phyloP scores from a whole-genome alignment of 2,113 vertebrate genomes.

The Rhizomys pruinosus region DNA sequence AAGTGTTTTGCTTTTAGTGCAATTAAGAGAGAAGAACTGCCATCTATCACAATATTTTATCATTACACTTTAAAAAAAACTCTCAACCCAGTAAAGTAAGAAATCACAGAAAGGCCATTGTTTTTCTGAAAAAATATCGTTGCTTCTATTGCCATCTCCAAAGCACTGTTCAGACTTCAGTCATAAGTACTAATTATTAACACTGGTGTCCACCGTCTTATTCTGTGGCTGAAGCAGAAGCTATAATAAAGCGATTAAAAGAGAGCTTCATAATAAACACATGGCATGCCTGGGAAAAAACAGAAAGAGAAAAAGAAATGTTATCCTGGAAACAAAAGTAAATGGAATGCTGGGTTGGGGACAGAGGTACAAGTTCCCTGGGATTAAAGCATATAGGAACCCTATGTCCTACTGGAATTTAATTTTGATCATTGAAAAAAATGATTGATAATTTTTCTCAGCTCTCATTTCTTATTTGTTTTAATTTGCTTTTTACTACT shows the following conservation, averaged over 20 bases:
- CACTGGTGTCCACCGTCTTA: conserved; percentile 30
- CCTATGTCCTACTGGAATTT: conserved; percentile 18
- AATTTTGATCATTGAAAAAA: conserved; percentile 39
- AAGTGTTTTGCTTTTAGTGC: conserved; percentile 80
- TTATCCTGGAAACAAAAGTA: neutral
- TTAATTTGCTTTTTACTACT: conserved; percentile 75
- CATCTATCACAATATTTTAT: conserved; percentile 87
- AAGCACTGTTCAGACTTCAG: conserved; percentile 59
- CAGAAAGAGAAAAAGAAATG: conserved; percentile 12
- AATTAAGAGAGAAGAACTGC: conserved; percentile 81
- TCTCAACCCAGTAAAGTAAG: conserved; percentile 61
- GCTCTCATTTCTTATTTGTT: conserved; percentile 75
- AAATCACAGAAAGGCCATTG: conserved; percentile 68
- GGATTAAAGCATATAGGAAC: neutral
- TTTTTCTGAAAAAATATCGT: conserved; percentile 71
- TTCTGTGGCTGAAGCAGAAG: conserved; percentile 34
- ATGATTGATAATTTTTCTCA: conserved; percentile 39
- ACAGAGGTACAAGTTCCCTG: neutral
- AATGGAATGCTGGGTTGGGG: conserved; percentile 10
- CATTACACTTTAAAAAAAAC: conserved; percentile 73
- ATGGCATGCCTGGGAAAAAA: conserved; percentile 22
- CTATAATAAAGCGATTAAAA: conserved; percentile 47
- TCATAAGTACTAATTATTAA: conserved; percentile 55
- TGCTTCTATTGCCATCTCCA: conserved; percentile 8
- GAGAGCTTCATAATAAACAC: conserved; percentile 65